Base-by-base conservation (phyloP, 2,797 vertebrate species). In the Myripristis jacobus region DNA sequence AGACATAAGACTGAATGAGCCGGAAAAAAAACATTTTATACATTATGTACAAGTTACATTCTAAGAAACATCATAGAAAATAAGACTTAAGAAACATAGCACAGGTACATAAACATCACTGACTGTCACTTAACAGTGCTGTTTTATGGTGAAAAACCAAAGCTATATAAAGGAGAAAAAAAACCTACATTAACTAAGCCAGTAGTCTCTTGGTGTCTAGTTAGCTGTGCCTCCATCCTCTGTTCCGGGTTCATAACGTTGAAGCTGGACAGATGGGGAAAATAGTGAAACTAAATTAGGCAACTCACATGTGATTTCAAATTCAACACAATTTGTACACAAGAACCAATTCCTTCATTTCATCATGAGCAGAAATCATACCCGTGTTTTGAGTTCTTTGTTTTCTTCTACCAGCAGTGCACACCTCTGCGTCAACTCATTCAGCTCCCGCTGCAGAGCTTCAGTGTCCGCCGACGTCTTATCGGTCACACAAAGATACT, bases 401-500 rank as follows among this genome's bases (percentile, higher is more conserved):
- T 98, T 99, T 91, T 99, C 97, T 86, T 96, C 96, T 81, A 90
- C 38, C 70, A 97, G 92, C 60, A 90, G 90, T 70, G 96, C 94
- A 19, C 95, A 97, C 85, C 93, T 97, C 85, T 96, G 95, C 86
- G 95, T 96, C 87, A 97, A 91, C 83, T 97, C 95, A 43, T 83
- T 89, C 73, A 98, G 89, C 85, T 99, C 96, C 92, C 95, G 92
- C 69, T 95, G 95, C 81, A 99, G 93, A 64, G 93, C 84, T 63
- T 96, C 95, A 0, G 93, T 73, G 78, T 98, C 96, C n/a, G 92
- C 87, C 18, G 93, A 91, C 75, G 93, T 93, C 29, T 93, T 89
- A 29, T 91, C 92, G 11, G 89, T 89, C 16, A 92, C 91, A 68
- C 95, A 93, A 57, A 98, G 93, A 69, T 96, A 94, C 83, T 96